Evolutionary conservation across 2,797 vertebrate genomes (phyloP), one percentile per base, ranked within the genome.

Genomic region (Neomorphus geoffroyi): DNA sequence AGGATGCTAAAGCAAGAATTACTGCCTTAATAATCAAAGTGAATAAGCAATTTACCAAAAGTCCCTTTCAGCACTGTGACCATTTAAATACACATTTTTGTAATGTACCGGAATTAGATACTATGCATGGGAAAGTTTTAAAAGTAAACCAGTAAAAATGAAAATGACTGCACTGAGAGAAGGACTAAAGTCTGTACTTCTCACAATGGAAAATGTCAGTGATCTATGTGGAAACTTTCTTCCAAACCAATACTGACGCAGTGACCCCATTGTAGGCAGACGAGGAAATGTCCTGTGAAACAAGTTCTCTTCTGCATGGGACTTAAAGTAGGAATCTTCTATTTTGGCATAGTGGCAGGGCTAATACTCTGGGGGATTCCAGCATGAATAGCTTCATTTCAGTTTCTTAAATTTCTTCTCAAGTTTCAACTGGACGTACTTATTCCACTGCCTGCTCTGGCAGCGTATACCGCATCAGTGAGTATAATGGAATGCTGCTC

Each of bases 1-100:
- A 72, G 88, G 88, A 92, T 84, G 80, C 92, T 95, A 94, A 96
- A 94, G 93, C 82, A 91, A 86, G 94, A 96, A 96, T 96, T 96
- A 92, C 70, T 16, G 18, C 66, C 72, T 95, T 94, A 93, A 92
- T 94, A 92, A 95, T 94, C 93, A 95, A 94, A 94, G 88, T 39
- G 93, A 91, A 91, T 39, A 94, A 90, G 88, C 62, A 79, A 88
- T 90, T 94, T 90, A 51, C 72, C 83, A 93, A 81, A 58, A 90
- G 80, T 78, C 73, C 39, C 73, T 93, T 94, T 86, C 88, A 90
- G 77, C 86, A 72, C 54, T 79, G 77, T 61, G 91, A 58, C 69
- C 85, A 78, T 72, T 88, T 91, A 95, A 95, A 92, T 58, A 51
- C 66, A 84, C 65, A 50, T 53, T 92, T 93, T 92, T 75, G 80